These are phyloP conservation scores for Grammomys dolichurus DNA, from an alignment of 2,113 vertebrate species.

Conservation along the genomic window DNA sequence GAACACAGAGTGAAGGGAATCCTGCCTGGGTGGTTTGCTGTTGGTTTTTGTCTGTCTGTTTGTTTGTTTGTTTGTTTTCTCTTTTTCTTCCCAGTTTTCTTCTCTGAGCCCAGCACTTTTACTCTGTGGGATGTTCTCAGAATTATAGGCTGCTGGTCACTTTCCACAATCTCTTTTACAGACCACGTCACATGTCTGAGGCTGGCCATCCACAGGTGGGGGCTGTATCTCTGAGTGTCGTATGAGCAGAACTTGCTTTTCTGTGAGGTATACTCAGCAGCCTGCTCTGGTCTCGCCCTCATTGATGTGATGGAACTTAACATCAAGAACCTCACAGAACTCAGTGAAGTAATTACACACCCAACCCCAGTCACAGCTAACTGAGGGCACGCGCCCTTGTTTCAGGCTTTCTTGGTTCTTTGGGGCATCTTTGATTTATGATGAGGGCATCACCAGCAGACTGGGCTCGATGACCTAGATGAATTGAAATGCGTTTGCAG, in stretches of 20 bases:
- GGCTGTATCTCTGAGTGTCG: neutral
- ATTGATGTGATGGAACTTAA: neutral
- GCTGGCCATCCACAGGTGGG: accelerated
- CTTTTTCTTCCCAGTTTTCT: neutral
- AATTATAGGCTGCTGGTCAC: neutral
- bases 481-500: neutral
- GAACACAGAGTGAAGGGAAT: neutral
- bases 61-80: neutral
- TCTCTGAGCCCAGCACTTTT: neutral
- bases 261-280: neutral
- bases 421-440: constrained; percentile 1
- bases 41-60: neutral
- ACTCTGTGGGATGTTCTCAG: constrained; percentile 14
- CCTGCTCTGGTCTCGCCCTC: neutral
- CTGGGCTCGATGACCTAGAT: neutral
- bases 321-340: neutral
- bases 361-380: neutral
- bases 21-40: neutral
- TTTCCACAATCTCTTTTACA: neutral
- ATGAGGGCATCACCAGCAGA: neutral
- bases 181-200: neutral
- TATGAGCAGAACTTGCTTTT: accelerated
- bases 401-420: neutral
- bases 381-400: neutral
- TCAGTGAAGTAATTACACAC: neutral